Evolutionary conservation across 2,113 vertebrate species (phyloP).

Genomic region (Seriola aureovittata): DNA sequence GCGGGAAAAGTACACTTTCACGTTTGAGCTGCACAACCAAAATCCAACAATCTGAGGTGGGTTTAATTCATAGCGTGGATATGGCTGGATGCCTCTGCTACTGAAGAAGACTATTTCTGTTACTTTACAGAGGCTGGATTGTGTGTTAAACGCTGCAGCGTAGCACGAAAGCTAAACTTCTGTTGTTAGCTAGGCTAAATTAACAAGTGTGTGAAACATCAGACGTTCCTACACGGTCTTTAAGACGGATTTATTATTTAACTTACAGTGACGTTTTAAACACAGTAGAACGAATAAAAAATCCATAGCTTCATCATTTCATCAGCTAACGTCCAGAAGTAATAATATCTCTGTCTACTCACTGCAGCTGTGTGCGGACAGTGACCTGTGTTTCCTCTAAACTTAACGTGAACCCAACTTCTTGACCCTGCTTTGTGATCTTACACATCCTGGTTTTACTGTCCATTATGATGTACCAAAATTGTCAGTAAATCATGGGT

Average conservation of each 20-base stretch:
- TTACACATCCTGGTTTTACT: neutral
- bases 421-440: neutral
- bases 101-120: accelerated
- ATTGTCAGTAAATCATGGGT: neutral
- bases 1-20: constrained; percentile 56
- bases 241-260: neutral
- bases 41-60: constrained; percentile 1
- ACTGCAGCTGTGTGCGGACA: neutral
- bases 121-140: neutral
- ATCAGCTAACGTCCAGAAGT: too few relatives aligned
- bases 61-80: neutral
- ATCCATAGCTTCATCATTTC: too few relatives aligned
- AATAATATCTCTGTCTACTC: too few relatives aligned
- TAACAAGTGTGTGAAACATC: neutral
- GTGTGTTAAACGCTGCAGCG: neutral
- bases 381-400: neutral
- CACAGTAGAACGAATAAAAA: neutral
- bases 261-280: neutral
- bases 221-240: neutral
- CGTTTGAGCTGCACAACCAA: neutral
- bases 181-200: constrained; percentile 19
- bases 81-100: accelerated
- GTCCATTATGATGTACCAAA: too few relatives aligned
- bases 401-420: too few relatives aligned
- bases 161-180: constrained; percentile 2